Evolutionary conservation across 2,888 invertebrate species (phyloP), one percentile per base, ranked within the genome.

Genomic region (Tetragonula carbonaria): DNA sequence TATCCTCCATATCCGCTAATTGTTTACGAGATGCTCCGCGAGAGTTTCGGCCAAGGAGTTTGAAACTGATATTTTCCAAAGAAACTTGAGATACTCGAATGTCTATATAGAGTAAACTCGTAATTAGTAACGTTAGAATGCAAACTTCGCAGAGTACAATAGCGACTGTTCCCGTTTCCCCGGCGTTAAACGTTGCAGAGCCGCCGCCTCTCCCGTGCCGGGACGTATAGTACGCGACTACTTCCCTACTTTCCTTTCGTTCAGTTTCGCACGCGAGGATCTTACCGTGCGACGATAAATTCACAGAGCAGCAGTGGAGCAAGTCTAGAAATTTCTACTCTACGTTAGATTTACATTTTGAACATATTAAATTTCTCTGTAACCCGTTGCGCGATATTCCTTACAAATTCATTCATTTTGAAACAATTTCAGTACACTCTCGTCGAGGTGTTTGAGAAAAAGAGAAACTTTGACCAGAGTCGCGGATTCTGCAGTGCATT

Each of bases 101-200:
- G 74, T 72, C 84, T 83, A 62, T 78, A 72, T 53, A 63, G 45
- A 57, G 63, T 75, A 68, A 82, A 57, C 71, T 83, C 45, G 57
- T 78, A 84, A 83, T 84, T 84, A 84, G 83, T 83, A 83, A 84
- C 84, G 63, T 78, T 84, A 84, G 71, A 78, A 78, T 83, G 59
- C 59, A 72, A 78, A 78, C 62, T 83, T 72, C 23, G n/a, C 57
- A 45, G 16, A 28, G 38, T 50, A 59, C n/a, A 57, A 65, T 8
- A 63, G n/a, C 82, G 62, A 65, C 8, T 28, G 63, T 62, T 70
- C 70, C 28, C 70, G 53, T 57, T 33, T 82, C 70, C 50, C 5
- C 45, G 45, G 59, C 51, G 38, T 74, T 71, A 77, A 45, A 65
- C 50, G 57, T 57, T n/a, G 33, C 21, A 23, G 28, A 3, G n/a